phyloP scores from a whole-genome alignment of 2,797 vertebrate genomes.

The Rhinichthys osculus region DNA sequence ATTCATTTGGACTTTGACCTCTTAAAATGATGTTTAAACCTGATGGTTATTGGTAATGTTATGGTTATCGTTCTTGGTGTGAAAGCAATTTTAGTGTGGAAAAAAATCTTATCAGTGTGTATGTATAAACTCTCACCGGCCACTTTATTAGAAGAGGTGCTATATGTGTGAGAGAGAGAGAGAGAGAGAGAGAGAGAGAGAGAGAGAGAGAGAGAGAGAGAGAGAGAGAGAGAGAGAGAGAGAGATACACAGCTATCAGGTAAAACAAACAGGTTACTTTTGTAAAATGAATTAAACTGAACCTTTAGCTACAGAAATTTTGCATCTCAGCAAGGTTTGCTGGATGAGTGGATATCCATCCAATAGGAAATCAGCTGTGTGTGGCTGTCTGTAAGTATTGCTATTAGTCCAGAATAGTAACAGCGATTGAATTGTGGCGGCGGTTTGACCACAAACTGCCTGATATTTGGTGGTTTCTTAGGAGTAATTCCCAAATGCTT shows the following conservation, averaged over 20 bases:
- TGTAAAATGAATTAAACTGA: not conserved
- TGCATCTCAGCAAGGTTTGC: conserved; percentile 9
- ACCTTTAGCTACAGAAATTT: not conserved
- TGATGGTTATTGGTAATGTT: too few species aligned
- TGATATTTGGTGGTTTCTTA: conserved; percentile 56
- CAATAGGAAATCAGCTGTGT: conserved; percentile 63
- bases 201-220: too few species aligned
- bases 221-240: too few species aligned
- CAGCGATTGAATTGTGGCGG: conserved; percentile 64
- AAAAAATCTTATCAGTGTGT: too few species aligned
- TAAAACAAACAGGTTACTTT: not conserved
- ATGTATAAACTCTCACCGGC: too few species aligned
- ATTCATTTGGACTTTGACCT: too few species aligned
- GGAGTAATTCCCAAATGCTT: conserved; percentile 58
- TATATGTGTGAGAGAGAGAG: too few species aligned
- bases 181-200: too few species aligned
- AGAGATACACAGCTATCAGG: not conserved
- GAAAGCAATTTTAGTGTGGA: too few species aligned
- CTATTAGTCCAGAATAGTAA: conserved; percentile 68
- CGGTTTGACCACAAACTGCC: conserved; percentile 61
- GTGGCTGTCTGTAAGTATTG: conserved; percentile 71
- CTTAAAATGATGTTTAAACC: too few species aligned
- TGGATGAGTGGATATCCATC: conserved; percentile 44
- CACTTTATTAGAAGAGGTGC: too few species aligned
- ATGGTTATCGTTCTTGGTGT: too few species aligned